Evolutionary conservation across 2,888 invertebrate species (phyloP), one percentile per base, ranked within the genome.

Genomic region (Smittia aterrima): DNA sequence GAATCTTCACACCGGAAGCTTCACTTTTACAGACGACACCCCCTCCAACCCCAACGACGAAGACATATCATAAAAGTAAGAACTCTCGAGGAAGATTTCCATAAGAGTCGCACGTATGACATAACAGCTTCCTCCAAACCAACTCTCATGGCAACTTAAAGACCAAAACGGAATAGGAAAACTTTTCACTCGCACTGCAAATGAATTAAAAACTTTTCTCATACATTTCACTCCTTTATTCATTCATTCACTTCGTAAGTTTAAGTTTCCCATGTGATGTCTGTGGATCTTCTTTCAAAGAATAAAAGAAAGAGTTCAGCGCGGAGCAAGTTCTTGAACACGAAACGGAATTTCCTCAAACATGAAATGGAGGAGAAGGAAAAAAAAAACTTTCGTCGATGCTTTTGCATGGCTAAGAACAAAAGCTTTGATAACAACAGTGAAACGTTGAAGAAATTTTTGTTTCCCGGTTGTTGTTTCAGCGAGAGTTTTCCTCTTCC

Each of bases 291-390:
- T 47, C 47, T 47, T 47, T 16, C 7, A 47, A 16, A 47, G 47
- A 47, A 18, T 4, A 58, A 4, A 22, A 18, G 18, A 20, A 47
- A 47, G 13, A 1, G 58, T 58, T 58, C 22, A 20, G n/a, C 18
- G 11, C 2, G 53, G 2, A 58, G 11, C 20, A 58, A 58, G 58
- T 58, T 58, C 22, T 58, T 20, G 18, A 67, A 67, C 67, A 67
- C 22, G 67, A 67, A 67, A 47, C 67, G 67, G 41, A 41, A 67
- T 67, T 66, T 67, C 41, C 38, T 67, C 40, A 11, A 11, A 18
- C 58, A 20, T 58, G 22, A 58, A 1, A 18, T 20, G 58, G 58
- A 20, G 11, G 18, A 4, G 22, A 11, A 58, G 58, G 16, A 1
- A 47, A 11, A n/a, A n/a, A 32, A 32, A n/a, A 47, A 47, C n/a